These are phyloP conservation scores for Apamea sordens DNA, from an alignment of 2,888 invertebrate genomes.

Conservation along the genomic window DNA sequence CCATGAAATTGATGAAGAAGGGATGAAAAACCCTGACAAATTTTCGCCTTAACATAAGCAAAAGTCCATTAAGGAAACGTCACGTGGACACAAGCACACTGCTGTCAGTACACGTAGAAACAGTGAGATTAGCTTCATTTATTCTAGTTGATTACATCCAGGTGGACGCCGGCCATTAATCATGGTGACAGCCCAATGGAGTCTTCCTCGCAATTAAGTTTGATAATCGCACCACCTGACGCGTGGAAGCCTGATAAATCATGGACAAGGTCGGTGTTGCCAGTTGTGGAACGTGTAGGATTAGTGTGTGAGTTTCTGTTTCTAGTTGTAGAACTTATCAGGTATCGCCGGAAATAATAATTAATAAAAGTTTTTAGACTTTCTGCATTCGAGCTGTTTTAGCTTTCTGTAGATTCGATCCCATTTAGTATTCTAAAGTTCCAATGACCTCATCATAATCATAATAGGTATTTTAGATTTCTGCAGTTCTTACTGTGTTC, in stretches of 20 bases:
- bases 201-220: slow-evolving; percentile 64
- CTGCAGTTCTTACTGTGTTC: neutral
- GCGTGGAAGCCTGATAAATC: slow-evolving; percentile 63
- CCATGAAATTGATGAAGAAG: neutral
- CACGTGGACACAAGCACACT: slow-evolving; percentile 9
- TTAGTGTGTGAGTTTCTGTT: slow-evolving; percentile 11
- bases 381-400: neutral
- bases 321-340: slow-evolving; percentile 25
- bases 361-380: neutral
- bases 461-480: too few species aligned
- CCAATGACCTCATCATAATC: neutral
- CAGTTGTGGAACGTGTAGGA: slow-evolving; percentile 27
- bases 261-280: slow-evolving; percentile 54
- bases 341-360: neutral
- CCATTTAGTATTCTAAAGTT: neutral
- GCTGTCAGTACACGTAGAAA: slow-evolving; percentile 28
- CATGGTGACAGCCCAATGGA: slow-evolving; percentile 48
- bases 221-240: slow-evolving; percentile 64
- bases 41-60: neutral
- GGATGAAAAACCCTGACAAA: neutral
- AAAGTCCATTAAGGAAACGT: slow-evolving; percentile 19
- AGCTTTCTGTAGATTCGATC: neutral
- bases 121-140: slow-evolving; percentile 54
- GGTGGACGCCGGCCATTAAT: slow-evolving; percentile 55
- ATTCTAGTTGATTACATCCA: slow-evolving; percentile 56